Percentiles rank a stretch among this genome's conserved stretches.
Conservation (phyloP, 1,140 invertebrate genomes). For the Drosophila mauritiana region DNA sequence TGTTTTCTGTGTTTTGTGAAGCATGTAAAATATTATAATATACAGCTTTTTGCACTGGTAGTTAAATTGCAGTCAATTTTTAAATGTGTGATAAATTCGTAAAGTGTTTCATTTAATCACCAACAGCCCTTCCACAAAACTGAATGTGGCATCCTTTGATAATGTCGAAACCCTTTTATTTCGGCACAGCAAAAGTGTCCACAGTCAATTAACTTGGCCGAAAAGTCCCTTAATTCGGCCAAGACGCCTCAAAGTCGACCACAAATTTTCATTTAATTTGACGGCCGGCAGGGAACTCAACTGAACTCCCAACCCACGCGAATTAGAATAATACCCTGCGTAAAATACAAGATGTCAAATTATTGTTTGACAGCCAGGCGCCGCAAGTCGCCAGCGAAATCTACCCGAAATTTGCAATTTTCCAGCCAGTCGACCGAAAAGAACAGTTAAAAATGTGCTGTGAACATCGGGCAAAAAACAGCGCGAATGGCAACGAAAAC, state of each 20-base stretch:
- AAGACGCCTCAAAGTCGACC: constrained; percentile 41
- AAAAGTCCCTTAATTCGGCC: constrained; percentile 6
- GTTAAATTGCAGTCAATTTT: neutral
- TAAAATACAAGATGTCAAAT: constrained; percentile 46
- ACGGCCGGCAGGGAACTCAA: constrained; percentile 1
- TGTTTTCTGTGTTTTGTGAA: neutral
- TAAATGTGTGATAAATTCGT: neutral
- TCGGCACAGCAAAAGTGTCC: neutral
- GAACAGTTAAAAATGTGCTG: constrained; percentile 44
- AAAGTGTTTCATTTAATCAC: neutral
- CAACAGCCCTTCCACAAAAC: neutral
- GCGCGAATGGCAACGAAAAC: neutral
- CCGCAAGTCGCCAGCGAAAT: constrained; percentile 24
- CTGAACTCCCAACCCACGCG: no score
- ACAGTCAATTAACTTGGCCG: constrained; percentile 35
- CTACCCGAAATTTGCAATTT: constrained; percentile 37
- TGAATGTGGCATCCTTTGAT: neutral
- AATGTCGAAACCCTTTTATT: constrained; percentile 9
- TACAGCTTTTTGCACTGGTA: no score
- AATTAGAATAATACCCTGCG: neutral
- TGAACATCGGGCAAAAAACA: constrained; percentile 17
- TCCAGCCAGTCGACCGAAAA: constrained; percentile 6
- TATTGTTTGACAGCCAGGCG: constrained; percentile 48
- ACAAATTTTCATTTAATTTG: constrained; percentile 60
- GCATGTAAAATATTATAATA: no score